Base-by-base conservation (phyloP, 1,140 invertebrate genomes). In the Drosophila mayri region DNA sequence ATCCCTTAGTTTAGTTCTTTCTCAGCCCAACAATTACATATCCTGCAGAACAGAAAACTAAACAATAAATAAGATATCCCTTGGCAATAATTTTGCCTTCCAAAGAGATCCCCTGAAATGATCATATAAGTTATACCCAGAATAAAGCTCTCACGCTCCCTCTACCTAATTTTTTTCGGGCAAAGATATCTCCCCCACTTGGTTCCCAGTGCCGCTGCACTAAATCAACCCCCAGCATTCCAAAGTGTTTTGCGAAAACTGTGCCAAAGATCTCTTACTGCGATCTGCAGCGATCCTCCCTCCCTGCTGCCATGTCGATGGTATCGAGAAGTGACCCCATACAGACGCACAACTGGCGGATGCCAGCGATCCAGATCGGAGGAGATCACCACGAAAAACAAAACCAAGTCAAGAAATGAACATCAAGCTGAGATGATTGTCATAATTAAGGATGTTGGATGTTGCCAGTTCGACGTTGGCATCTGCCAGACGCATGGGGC, bases 391-490 rank as follows among this genome's bases (percentile, higher is more conserved):
- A 41, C 64, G 30, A 28, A 38, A 59, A 68, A 64, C 25, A 63
- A 75, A 64, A 65, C 50, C 57, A 67, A 76, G 74, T 76, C 74
- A 60, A 76, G 47, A 80, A 70, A 81, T 72, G 78, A 79, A 64
- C 77, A 77, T 84, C 80, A 79, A 80, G 72, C 84, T 74, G 84
- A 64, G 84, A 79, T 90, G 85, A 90, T 88, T 90, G 84, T 88
- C 85, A 88, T 88, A 90, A 88, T 88, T 88, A 90, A 90, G 85
- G 84, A 88, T 90, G 84, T 78, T 88, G 85, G 76, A 71, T 84
- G 83, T 67, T 59, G 44, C 10, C 52, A 55, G 52, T 38, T 55
- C 52, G 35, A 66, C 22, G 73, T 61, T 88, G 80, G 85, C 85
- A 87, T 88, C 70, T 72, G 80, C 76, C 82, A 82, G 81, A 84